Base-by-base conservation (phyloP, 2,797 vertebrate species). In the Chanos chanos region DNA sequence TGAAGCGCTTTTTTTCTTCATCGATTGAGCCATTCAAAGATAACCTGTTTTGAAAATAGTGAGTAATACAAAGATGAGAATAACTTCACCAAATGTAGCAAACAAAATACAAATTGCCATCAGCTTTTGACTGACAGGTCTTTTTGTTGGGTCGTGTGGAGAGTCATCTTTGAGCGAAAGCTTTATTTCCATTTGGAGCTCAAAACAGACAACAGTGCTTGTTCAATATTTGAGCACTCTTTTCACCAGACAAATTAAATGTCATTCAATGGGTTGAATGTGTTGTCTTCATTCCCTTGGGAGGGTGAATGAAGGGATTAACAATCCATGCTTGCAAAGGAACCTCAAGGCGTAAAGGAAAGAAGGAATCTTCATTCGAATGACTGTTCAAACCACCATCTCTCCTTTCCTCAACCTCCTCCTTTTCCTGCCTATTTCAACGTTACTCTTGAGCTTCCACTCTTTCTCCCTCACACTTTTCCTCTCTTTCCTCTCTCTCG, bases 201-300 rank as follows among this genome's bases (percentile, higher is more conserved):
- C 70, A 63, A 64, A 70, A 67, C 60, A 61, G 63, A 59, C 64
- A 58, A 54, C 45, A 68, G 83, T 41, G 74, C 81, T 45, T 90
- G 86, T 90, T 87, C 81, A 66, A 71, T 80, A 78, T 86, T 84
- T 86, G 85, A 87, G 82, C 83, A 82, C 84, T 67, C 50, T 86
- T 87, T 87, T 88, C 86, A 83, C 44, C 65, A 83, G 80, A 86
- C 87, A 90, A 90, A 89, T 90, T 85, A 86, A 88, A 88, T 83
- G 89, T 86, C 87, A 90, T 85, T 89, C 87, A 87, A 53, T 56
- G 61, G 36, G 58, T 28, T 61, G 53, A 43, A 51, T 34, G 31
- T 39, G 52, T 15, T 61, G 64, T 47, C 18, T 48, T 22, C 36
- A 7, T 7, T 48, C 61, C 49, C 52, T 45, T 37, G 21, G 27